Percentiles rank a stretch among this genome's conserved stretches.
Evolutionary conservation across 2,797 vertebrate genomes (phyloP).

Genomic region (Kryptolebias ocellatus): DNA sequence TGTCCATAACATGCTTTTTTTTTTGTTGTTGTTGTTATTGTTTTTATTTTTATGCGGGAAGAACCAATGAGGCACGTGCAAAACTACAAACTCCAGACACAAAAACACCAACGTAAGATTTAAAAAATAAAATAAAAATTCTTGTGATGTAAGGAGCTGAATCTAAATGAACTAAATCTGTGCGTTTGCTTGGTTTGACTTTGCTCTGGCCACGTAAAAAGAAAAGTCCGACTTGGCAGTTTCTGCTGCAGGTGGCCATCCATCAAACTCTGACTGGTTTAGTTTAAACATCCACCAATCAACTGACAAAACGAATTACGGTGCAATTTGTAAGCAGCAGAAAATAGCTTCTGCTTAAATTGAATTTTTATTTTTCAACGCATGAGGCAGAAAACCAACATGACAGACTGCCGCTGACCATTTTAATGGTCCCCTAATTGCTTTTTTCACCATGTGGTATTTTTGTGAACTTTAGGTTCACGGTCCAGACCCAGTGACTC

Average conservation of each 20-base stretch:
- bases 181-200: constrained; percentile 17
- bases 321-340: constrained; percentile 38
- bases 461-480: constrained; percentile 18
- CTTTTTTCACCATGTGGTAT: constrained; percentile 17
- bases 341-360: constrained; percentile 41
- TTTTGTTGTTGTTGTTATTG: too few species aligned
- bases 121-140: too few species aligned
- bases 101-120: too few species aligned
- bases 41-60: too few species aligned
- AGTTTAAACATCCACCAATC: constrained; percentile 45
- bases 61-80: too few species aligned
- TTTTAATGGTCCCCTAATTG: constrained; percentile 24
- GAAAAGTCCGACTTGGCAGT: constrained; percentile 25
- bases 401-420: constrained; percentile 6
- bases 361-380: constrained; percentile 21
- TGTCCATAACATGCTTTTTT: too few species aligned
- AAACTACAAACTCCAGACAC: too few species aligned
- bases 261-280: constrained; percentile 45
- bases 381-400: constrained; percentile 22
- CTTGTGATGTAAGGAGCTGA: too few species aligned
- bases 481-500: constrained; percentile 16
- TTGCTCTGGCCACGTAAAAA: constrained; percentile 9
- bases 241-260: constrained; percentile 29
- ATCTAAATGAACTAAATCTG: too few species aligned
- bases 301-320: constrained; percentile 42